Evolutionary conservation across 2,888 invertebrate genomes (phyloP).

Genomic region (Molorchus minor): DNA sequence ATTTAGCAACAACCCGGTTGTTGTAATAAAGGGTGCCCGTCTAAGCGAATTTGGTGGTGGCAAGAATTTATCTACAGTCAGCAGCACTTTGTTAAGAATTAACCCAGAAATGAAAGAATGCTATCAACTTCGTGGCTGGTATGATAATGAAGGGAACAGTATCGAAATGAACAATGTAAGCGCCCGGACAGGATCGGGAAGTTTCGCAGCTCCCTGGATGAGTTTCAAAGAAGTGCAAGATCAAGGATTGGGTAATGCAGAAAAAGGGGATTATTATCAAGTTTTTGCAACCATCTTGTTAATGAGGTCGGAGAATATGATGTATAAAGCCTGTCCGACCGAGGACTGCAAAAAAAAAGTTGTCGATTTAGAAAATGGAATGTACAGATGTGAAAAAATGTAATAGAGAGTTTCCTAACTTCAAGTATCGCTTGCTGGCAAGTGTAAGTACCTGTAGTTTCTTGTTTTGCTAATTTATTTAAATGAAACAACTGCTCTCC

Average conservation of each 20-base stretch:
- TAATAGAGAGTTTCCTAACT: slow-evolving; percentile 82
- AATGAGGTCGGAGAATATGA: slow-evolving; percentile 81
- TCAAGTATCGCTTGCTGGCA: slow-evolving; percentile 84
- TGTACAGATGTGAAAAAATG: slow-evolving; percentile 97
- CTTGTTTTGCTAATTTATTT: not conserved
- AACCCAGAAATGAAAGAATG: slow-evolving; percentile 93
- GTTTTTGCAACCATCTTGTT: slow-evolving; percentile 81
- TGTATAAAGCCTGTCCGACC: slow-evolving; percentile 92
- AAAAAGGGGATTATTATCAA: slow-evolving; percentile 84
- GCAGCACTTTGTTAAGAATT: slow-evolving; percentile 73
- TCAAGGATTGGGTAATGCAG: slow-evolving; percentile 75
- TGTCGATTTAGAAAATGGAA: slow-evolving; percentile 85
- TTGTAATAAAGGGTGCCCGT: slow-evolving; percentile 85
- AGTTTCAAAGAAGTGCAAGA: slow-evolving; percentile 79
- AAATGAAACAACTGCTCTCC: too few species aligned
- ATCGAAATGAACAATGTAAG: slow-evolving; percentile 73
- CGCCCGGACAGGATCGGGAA: slow-evolving; percentile 54
- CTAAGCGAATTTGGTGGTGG: slow-evolving; percentile 90
- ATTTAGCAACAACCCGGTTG: slow-evolving; percentile 77
- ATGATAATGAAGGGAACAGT: slow-evolving; percentile 77
- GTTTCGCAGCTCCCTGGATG: slow-evolving; percentile 71
- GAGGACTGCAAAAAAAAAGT: slow-evolving; percentile 95
- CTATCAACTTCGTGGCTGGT: slow-evolving; percentile 91
- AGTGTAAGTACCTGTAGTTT: slow-evolving; percentile 78
- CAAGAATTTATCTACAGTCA: slow-evolving; percentile 70